Base-by-base conservation (phyloP, 2,888 invertebrate genomes). In the Andrena marginata region DNA sequence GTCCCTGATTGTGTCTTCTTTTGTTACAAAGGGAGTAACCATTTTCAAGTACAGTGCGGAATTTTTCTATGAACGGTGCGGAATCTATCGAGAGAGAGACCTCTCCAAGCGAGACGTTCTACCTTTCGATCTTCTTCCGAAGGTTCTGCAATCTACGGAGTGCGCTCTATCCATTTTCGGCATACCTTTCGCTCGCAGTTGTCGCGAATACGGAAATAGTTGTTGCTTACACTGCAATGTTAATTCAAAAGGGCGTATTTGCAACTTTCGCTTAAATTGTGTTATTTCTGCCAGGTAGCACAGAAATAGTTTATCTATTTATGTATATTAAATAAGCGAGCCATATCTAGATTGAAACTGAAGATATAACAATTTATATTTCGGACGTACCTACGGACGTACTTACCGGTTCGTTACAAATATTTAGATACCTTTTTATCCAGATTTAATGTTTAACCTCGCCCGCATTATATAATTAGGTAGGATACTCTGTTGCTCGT, bases 21-120 rank as follows among this genome's bases (percentile, higher is more conserved):
- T 64, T 64, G 80, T 74, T 51, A 59, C 73, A 79, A 81, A 81
- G 64, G 64, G 26, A 68, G 68, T 49, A 79, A 80, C 73, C 73
- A 49, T 73, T 26, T 49, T 35, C 48, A 49, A 73, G 62, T 79
- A 69, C 42, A 13, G 13, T 42, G 42, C 42, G 42, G 42, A 42
- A 42, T 16, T 42, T 42, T 81, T 68, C 65, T 51, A 59, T 31
- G 67, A 78, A 78, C 73, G 20, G 31, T 16, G 3, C 63, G 26
- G 73, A 79, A 59, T 64, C 63, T 68, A 79, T 79, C 63, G 68
- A 29, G 62, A 31, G 42, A 26, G 68, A 79, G 68, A 79, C 68
- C 80, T 79, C 74, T 74, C 68, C 80, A 62, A 16, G 8, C 26
- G 62, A 72, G 62, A 67, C 65, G 48, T 16, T 42, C 33, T n/a